Evolutionary conservation across 2,797 vertebrate species (phyloP).

Genomic region (Cryptoblepharus egeriae): DNA sequence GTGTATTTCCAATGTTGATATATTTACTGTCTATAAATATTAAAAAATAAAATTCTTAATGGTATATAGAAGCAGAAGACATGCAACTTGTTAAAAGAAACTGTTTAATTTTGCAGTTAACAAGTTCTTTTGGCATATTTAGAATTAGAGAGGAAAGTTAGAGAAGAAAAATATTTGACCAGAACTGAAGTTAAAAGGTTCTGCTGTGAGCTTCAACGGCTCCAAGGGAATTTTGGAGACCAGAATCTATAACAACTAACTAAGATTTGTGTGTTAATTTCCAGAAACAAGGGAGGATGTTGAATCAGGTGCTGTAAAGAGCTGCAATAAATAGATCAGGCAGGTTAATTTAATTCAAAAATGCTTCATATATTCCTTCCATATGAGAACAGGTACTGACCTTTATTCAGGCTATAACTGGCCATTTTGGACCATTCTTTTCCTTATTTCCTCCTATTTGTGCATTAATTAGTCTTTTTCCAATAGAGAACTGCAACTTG

Average conservation of each 20-base stretch:
- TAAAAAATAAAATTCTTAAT: neutral
- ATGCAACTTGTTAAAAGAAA: slow-evolving; percentile 19
- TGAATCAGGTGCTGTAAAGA: neutral
- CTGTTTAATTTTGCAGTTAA: slow-evolving; percentile 42
- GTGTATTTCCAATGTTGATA: neutral
- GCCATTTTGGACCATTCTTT: neutral
- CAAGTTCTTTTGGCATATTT: neutral
- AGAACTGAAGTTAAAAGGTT: neutral
- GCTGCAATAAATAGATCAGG: neutral
- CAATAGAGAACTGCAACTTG: neutral
- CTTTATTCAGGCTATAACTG: neutral
- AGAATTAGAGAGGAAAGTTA: neutral
- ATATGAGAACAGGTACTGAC: neutral
- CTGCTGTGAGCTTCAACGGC: neutral
- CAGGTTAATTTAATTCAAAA: slow-evolving; percentile 8
- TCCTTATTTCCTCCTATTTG: neutral
- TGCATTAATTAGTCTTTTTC: slow-evolving; percentile 8
- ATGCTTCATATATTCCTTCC: neutral
- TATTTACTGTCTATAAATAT: neutral
- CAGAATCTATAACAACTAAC: neutral
- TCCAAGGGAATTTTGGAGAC: neutral
- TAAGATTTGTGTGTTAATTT: neutral
- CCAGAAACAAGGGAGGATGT: neutral
- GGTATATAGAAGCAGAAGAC: neutral
- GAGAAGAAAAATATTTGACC: neutral